phyloP scores from a whole-genome alignment of 2,797 vertebrate genomes.

The Sebastes paucispinis region DNA sequence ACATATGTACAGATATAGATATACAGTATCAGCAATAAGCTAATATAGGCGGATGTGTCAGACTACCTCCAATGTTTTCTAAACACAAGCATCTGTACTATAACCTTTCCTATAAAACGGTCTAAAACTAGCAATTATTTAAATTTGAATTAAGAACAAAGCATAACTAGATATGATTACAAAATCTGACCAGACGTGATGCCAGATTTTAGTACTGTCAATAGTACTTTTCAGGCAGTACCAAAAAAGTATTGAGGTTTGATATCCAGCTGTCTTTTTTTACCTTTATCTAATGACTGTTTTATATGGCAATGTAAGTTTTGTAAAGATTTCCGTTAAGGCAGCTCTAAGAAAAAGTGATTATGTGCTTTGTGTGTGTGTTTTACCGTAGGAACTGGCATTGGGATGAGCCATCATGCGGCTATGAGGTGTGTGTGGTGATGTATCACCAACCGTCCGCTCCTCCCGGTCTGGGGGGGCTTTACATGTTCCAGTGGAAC shows the following conservation, averaged over 20 bases:
- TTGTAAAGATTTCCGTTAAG: neutral
- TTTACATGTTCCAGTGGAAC: slow-evolving; percentile 97
- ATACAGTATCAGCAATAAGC: neutral
- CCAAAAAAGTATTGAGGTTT: neutral
- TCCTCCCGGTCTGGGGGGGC: slow-evolving; percentile 83
- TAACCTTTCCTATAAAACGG: neutral
- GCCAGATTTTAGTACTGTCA: neutral
- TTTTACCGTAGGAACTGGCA: slow-evolving; percentile 91
- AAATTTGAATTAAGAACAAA: neutral
- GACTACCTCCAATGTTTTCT: neutral
- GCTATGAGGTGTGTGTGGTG: slow-evolving; percentile 94
- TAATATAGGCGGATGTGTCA: neutral
- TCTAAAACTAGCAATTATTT: neutral
- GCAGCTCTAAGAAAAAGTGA: neutral
- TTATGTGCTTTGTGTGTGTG: neutral
- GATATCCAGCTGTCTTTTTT: neutral
- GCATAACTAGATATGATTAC: neutral
- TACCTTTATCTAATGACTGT: neutral
- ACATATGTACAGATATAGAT: neutral
- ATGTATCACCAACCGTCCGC: slow-evolving; percentile 98
- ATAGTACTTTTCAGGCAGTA: neutral
- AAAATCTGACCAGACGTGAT: neutral
- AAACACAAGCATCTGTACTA: neutral
- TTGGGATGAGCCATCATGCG: slow-evolving; percentile 94
- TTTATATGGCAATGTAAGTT: neutral